Evolutionary conservation across 2,113 vertebrate species (phyloP).

Genomic region (Melanocharis versteri): DNA sequence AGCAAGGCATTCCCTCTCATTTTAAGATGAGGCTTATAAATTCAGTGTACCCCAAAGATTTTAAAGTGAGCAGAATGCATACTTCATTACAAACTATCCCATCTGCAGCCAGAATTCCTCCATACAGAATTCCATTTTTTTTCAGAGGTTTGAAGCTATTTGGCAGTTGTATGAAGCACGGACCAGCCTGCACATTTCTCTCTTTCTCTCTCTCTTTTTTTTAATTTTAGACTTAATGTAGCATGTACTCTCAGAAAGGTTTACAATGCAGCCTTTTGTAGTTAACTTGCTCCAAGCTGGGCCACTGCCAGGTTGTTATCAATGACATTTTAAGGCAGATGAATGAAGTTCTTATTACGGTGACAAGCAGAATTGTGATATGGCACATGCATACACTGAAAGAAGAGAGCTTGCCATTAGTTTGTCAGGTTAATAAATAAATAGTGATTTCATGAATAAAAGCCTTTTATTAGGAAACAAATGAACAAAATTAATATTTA

Average conservation of each 20-base stretch:
- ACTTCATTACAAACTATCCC: neutral
- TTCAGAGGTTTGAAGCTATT: neutral
- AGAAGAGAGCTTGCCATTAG: conserved; percentile 59
- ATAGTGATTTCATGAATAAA: conserved; percentile 36
- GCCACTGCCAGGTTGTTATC: conserved; percentile 59
- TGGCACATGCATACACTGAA: conserved; percentile 40
- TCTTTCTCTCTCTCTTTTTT: neutral
- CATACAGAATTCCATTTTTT: neutral
- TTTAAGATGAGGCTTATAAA: neutral
- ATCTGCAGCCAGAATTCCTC: neutral
- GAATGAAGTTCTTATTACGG: conserved; percentile 56
- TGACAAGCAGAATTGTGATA: conserved; percentile 59
- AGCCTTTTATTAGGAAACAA: conserved; percentile 54
- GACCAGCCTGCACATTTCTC: neutral
- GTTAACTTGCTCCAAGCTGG: conserved; percentile 50
- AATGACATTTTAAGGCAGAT: conserved; percentile 63
- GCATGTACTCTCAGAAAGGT: conserved; percentile 43
- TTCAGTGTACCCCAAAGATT: neutral
- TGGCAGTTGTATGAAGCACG: neutral
- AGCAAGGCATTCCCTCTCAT: neutral
- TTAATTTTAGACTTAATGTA: conserved; percentile 37
- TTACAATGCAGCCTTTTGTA: conserved; percentile 62
- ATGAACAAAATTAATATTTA: conserved; percentile 59
- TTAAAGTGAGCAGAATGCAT: neutral
- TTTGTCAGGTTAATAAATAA: conserved; percentile 65